A percentile compares a stretch with the other conserved stretches of the same genome.
These are phyloP conservation scores for Trematomus bernacchii DNA, from an alignment of 2,797 vertebrate genomes.

Conservation along the genomic window DNA sequence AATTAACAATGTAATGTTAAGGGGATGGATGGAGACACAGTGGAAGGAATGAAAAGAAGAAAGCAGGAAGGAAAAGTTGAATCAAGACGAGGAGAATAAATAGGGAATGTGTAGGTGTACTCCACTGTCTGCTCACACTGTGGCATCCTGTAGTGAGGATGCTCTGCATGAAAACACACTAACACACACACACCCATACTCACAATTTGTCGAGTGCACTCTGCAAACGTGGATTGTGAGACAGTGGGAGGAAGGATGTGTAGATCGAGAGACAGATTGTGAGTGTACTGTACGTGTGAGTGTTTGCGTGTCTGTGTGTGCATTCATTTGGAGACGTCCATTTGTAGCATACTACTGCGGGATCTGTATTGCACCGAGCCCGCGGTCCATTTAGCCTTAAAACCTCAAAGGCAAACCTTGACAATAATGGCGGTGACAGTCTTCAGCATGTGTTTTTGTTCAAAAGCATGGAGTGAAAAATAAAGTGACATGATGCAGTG, in stretches of 20 bases:
- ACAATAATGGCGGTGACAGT: slow-evolving; percentile 25
- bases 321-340: slow-evolving; percentile 31
- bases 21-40: slow-evolving; percentile 9
- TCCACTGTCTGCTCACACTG: slow-evolving; percentile 63
- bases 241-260: slow-evolving; percentile 64
- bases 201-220: slow-evolving; percentile 57
- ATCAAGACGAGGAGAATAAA: slow-evolving; percentile 53
- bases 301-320: slow-evolving; percentile 13
- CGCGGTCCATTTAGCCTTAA: slow-evolving; percentile 42
- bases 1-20: slow-evolving; percentile 29
- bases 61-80: slow-evolving; percentile 43
- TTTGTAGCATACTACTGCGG: slow-evolving; percentile 37
- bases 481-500: slow-evolving; percentile 50
- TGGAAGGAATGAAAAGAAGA: slow-evolving; percentile 15
- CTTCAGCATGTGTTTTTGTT: slow-evolving; percentile 43
- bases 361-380: slow-evolving; percentile 27
- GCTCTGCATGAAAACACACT: slow-evolving; percentile 36
- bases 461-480: slow-evolving; percentile 40
- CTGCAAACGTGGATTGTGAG: slow-evolving; percentile 64
- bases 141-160: slow-evolving; percentile 59
- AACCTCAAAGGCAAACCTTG: slow-evolving; percentile 49
- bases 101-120: slow-evolving; percentile 69
- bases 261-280: slow-evolving; percentile 51
- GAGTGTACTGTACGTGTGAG: slow-evolving; percentile 15
- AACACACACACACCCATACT: slow-evolving; percentile 21